Evolutionary conservation across 2,888 invertebrate genomes (phyloP), one percentile per base, ranked within the genome.

Genomic region (Petrolisthes cinctipes): DNA sequence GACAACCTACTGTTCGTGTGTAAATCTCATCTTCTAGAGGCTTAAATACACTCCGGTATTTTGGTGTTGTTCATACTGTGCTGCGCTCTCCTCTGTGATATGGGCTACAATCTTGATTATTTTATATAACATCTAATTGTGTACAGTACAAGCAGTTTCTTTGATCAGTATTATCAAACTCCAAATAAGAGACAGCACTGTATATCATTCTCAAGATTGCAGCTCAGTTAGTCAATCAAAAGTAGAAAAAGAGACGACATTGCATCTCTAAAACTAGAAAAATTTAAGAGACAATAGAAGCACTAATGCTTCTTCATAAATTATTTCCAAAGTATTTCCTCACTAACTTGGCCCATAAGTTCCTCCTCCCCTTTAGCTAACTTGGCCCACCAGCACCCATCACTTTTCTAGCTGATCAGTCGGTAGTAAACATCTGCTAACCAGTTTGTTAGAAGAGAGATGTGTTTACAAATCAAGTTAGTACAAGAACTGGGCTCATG

Each of bases 11-110:
- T 87, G 61, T 83, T 53, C 80, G 53, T 83, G 83, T 87, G 83
- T 87, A 68, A 80, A 80, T 75, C 53, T 68, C 17, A 80, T 83
- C 75, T 83, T 87, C 81, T 87, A 87, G 80, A 83, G 66, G 73
- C 57, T 87, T 80, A 56, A 54, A 80, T 68, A 53, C 73, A 68
- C 54, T 61, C 68, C 71, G 53, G 14, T 71, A 6, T 71, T 71
- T 71, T 71, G 71, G 71, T 81, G 85, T 80, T 85, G 85, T 85
- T 85, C 37, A 80, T 85, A 85, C 73, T 85, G 66, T 85, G 79
- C 85, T 79, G 79, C 68, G 78, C 66, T 85, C 37, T 85, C 76
- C 56, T 85, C 68, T 54, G 78, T 79, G 54, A 76, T 56, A 51
- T 78, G 57, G 80, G 61, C 80, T 57, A 80, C 80, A 80, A 57